Base-by-base conservation (phyloP, 2,888 invertebrate genomes). In the Camponotus fellah region DNA sequence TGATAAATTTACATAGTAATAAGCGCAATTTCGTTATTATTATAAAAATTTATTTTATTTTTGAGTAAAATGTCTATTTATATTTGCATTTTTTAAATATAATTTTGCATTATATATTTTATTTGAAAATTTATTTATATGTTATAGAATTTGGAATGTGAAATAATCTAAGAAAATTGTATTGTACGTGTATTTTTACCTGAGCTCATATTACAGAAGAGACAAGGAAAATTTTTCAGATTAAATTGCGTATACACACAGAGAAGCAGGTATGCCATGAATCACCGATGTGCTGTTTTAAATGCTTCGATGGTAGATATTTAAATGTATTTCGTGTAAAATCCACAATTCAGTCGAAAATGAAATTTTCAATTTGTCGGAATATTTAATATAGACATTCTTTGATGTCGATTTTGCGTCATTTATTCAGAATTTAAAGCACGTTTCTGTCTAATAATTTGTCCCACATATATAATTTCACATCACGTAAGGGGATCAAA, bases 321-420 rank as follows among this genome's bases (percentile, higher is more conserved):
- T 77, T 58, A 14, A 68, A 68, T 58, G 10, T 43, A 68, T 66
- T 56, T 77, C 56, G 32, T 40, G 56, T 43, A 68, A 53, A 40
- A 12, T 40, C 53, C 32, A 66, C 32, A 66, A 66, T 56, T 77
- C 40, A n/a, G 5, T 56, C 56, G 37, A 64, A 49, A 76, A 64
- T 49, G 43, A 68, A 43, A 40, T 46, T 53, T 53, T 53, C n/a
- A 56, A 34, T 32, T 34, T 43, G 43, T 3, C 32, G 32, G 40
- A 77, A 77, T 77, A 77, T 77, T 77, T 77, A 77, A 77, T 77
- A 43, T 58, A 58, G 34, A 43, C 56, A 68, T 68, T 68, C 77
- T 68, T 77, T 77, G 56, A 77, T 43, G 6, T 9, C 66, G 32
- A 56, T 68, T 68, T 43, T 21, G 10, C 56, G 68, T 56, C 32